phyloP scores from a whole-genome alignment of 1,140 invertebrate genomes.

The Cephus cinctus region DNA sequence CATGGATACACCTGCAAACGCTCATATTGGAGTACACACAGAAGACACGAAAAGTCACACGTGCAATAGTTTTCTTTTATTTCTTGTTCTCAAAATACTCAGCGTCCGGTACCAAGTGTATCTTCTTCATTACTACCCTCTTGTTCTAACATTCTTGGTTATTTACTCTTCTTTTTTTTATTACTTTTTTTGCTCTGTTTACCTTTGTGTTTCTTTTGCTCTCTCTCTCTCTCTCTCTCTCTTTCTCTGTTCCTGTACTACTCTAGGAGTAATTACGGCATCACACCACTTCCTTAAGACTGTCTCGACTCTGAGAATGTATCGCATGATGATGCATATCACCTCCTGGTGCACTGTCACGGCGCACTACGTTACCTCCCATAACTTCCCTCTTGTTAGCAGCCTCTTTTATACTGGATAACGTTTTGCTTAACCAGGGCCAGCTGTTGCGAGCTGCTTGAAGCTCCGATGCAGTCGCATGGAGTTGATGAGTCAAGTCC shows the following conservation, averaged over 20 bases:
- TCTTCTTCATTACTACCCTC: too few relatives aligned
- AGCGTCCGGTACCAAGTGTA: too few relatives aligned
- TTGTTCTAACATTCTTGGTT: not conserved
- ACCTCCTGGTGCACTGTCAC: slow-evolving; percentile 47
- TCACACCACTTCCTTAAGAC: slow-evolving; percentile 50
- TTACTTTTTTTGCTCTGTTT: not conserved
- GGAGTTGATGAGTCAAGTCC: slow-evolving; percentile 91
- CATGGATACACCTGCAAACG: too few relatives aligned
- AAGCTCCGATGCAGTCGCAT: slow-evolving; percentile 77
- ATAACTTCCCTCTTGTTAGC: slow-evolving; percentile 48
- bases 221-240: not conserved
- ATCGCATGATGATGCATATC: slow-evolving; percentile 46
- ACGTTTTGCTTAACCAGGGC: slow-evolving; percentile 88
- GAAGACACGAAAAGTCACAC: too few relatives aligned
- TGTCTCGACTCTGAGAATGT: slow-evolving; percentile 47
- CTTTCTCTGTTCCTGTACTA: not conserved
- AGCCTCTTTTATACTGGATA: slow-evolving; percentile 59
- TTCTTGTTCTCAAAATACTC: too few relatives aligned
- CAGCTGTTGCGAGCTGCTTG: slow-evolving; percentile 75
- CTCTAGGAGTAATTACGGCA: slow-evolving; percentile 24
- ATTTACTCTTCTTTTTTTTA: not conserved
- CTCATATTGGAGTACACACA: too few relatives aligned
- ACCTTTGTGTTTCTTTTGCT: not conserved
- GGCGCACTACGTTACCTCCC: slow-evolving; percentile 33
- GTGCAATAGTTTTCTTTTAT: too few relatives aligned